Conservation (phyloP, 37 sponge, comb jelly and placozoan genomes). For the Agelas oroides region DNA sequence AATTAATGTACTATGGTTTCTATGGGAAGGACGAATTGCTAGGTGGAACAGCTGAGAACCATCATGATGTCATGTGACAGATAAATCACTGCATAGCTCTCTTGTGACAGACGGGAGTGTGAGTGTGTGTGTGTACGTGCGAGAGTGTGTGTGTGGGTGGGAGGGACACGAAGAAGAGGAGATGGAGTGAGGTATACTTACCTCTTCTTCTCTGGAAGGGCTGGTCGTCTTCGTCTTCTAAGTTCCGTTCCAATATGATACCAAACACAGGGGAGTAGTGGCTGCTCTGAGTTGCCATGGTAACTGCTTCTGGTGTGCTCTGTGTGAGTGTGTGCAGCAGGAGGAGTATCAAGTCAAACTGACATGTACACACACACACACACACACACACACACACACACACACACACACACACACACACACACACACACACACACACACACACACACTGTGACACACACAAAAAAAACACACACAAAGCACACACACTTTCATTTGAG, state of each 20-base stretch:
- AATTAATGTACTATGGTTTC: no score
- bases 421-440: conserved; percentile 38
- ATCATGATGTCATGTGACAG: no score
- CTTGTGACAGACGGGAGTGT: no score
- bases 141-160: no score
- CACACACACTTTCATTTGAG: no score
- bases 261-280: conserved; percentile 65
- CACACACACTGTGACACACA: no score
- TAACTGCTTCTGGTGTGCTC: background rate
- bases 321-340: background rate
- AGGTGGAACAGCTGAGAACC: no score
- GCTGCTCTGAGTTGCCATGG: background rate
- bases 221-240: conserved; percentile 5
- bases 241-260: conserved; percentile 3
- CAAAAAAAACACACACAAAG: no score
- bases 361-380: conserved; percentile 28
- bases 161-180: no score
- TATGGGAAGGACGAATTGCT: no score
- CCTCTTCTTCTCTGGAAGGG: conserved; percentile 18
- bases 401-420: conserved; percentile 50
- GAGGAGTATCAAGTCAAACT: background rate
- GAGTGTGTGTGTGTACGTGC: no score
- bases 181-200: background rate
- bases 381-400: conserved; percentile 58
- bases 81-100: no score